Percentiles rank a stretch among this genome's conserved stretches.
These are phyloP conservation scores for Pardosa pseudoannulata DNA, from an alignment of 2,888 invertebrate species.

Conservation along the genomic window DNA sequence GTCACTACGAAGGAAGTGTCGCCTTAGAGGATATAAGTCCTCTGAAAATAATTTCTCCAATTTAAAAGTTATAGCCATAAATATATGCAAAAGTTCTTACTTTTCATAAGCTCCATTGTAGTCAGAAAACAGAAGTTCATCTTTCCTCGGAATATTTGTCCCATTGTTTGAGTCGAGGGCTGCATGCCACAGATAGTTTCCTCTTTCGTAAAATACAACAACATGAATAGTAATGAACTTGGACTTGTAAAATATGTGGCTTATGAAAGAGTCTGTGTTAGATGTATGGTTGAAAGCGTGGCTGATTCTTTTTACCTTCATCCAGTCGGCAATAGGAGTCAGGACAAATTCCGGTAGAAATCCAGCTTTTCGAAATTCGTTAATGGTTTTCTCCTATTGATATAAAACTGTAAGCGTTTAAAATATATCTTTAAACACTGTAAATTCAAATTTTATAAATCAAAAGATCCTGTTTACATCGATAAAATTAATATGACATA, in stretches of 20 bases:
- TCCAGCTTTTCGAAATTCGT: neutral
- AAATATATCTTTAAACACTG: too few species aligned
- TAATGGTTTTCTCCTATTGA: neutral
- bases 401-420: too few species aligned
- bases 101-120: constrained; percentile 39
- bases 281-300: too few species aligned
- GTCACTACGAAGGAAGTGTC: too few species aligned
- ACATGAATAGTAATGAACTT: constrained; percentile 26
- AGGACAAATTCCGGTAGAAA: neutral
- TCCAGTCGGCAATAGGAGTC: neutral
- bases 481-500: too few species aligned
- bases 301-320: too few species aligned
- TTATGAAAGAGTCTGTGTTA: neutral
- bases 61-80: too few species aligned
- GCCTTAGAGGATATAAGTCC: too few species aligned
- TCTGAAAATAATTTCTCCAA: too few species aligned
- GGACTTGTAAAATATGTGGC: constrained; percentile 33
- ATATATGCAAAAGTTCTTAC: constrained; percentile 13
- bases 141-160: neutral
- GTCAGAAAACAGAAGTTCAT: constrained; percentile 14
- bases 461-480: too few species aligned
- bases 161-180: neutral
- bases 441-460: too few species aligned
- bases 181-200: constrained; percentile 42
- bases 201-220: constrained; percentile 31